Evolutionary conservation across 2,888 invertebrate species (phyloP).

Genomic region (Minunthozetes semirufus): DNA sequence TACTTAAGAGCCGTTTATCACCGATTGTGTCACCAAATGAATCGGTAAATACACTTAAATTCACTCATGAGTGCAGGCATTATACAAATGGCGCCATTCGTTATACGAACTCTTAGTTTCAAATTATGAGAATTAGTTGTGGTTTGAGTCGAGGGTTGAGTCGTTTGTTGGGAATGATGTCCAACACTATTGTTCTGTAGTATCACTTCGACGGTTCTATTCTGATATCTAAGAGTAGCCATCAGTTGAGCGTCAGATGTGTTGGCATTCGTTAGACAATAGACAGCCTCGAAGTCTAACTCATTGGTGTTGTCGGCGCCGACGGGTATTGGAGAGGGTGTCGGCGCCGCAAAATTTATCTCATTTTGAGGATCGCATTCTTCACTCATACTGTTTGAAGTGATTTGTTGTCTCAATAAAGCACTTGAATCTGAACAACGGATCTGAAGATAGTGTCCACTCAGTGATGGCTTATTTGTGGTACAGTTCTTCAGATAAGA

Average conservation of each 20-base stretch:
- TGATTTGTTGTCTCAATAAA: conserved; percentile 6
- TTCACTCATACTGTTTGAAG: not conserved
- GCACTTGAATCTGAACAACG: conserved; percentile 28
- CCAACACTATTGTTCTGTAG: conserved; percentile 16
- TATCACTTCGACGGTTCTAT: conserved; percentile 24
- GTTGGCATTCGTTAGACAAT: conserved; percentile 5
- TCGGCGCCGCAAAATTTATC: not conserved
- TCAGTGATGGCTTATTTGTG: conserved; percentile 21
- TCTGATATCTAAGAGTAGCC: conserved; percentile 31
- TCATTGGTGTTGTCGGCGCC: not conserved
- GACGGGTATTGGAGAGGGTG: conserved; percentile 8
- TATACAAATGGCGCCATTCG: conserved; percentile 35
- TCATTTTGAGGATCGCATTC: conserved; percentile 12
- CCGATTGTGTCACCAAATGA: conserved; percentile 33
- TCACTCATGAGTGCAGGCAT: conserved; percentile 36
- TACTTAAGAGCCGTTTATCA: not conserved
- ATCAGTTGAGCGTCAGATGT: conserved; percentile 19
- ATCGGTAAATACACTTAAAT: conserved; percentile 35
- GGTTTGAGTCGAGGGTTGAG: not conserved
- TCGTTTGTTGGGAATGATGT: not conserved
- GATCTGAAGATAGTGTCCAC: conserved; percentile 35
- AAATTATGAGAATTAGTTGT: conserved; percentile 1
- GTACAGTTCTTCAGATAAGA: conserved; percentile 29
- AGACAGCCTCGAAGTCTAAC: conserved; percentile 23
- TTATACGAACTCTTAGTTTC: conserved; percentile 30